Percentiles rank a stretch among this genome's conserved stretches.
Conservation (phyloP, 1,140 invertebrate genomes). For the Scaptomyza hsui region DNA sequence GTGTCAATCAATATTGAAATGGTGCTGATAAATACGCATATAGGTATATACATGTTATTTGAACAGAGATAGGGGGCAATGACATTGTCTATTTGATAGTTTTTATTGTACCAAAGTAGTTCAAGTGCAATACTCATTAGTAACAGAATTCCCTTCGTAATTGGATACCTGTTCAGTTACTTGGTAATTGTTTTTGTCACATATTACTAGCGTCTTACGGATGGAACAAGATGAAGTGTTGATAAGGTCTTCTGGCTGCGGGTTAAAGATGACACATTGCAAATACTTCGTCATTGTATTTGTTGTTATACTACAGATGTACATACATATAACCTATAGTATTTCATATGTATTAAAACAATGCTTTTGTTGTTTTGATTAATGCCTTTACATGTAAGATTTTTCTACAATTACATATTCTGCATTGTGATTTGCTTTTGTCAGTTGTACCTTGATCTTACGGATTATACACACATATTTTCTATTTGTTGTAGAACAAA, state of each 20-base stretch:
- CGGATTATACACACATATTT: conserved; percentile 37
- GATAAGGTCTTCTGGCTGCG: conserved; percentile 26
- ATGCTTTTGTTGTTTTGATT: conserved; percentile 75
- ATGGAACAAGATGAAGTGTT: conserved; percentile 1
- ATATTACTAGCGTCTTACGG: background rate
- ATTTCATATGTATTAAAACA: conserved; percentile 31
- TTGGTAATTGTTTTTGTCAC: conserved; percentile 1
- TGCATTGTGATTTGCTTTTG: conserved; percentile 54
- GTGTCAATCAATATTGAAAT: conserved; percentile 61
- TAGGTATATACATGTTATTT: conserved; percentile 1
- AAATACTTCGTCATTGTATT: conserved; percentile 53
- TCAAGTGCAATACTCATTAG: conserved; percentile 40
- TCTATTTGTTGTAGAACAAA: conserved; percentile 48
- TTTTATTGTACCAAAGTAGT: conserved; percentile 1
- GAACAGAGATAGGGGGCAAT: conserved; percentile 35
- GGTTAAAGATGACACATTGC: conserved; percentile 39
- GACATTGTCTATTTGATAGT: conserved; percentile 40
- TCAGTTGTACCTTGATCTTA: conserved; percentile 73
- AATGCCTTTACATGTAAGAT: conserved; percentile 30
- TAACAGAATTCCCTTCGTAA: background rate
- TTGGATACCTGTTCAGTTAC: conserved; percentile 1
- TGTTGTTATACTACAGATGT: conserved; percentile 31
- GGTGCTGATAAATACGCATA: conserved; percentile 51
- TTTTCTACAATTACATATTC: conserved; percentile 44
- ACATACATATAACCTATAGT: conserved; percentile 6